Base-by-base conservation (phyloP, 2,888 invertebrate species). In the Alcis repandata region DNA sequence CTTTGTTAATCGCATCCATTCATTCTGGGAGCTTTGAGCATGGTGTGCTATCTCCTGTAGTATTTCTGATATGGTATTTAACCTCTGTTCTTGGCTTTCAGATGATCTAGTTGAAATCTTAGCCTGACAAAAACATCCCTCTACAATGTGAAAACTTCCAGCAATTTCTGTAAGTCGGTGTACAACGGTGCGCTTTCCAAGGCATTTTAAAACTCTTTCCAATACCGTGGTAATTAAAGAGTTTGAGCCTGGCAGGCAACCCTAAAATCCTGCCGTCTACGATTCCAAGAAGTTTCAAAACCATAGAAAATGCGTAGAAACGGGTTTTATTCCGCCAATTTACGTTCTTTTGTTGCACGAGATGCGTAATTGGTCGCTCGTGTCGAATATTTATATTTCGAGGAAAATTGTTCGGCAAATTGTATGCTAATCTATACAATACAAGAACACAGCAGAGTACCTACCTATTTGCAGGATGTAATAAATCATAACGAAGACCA, bases 311-410 rank as follows among this genome's bases (percentile, higher is more conserved):
- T 67, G 57, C 56, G 56, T 66, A 60, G 41, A 70, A 71, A 69
- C 66, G 57, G 49, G 67, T 67, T 68, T 62, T 57, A 61, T 61
- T 61, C 54, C 51, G 71, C 57, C 68, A 68, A 69, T 70, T 71
- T 63, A 68, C 63, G 64, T 69, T 60, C 66, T 68, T 69, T 73
- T 73, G 71, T 73, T 73, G 69, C 59, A 68, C 49, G 73, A 64
- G 49, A 71, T 65, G 63, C 62, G 68, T 70, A 69, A 74, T 74
- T 74, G 65, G 66, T 60, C 48, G 66, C 65, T 69, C 63, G 63
- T 66, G 57, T 57, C 65, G 58, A 67, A 65, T 61, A 60, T 60
- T 52, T 60, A 71, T 65, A 63, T 63, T 72, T 72, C 61, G 49
- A 67, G 68, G 70, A 67, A 69, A 67, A 43, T 3, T 33, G 19